Evolutionary conservation across 2,888 invertebrate species (phyloP).

Genomic region (Drosophila setosimentum): DNA sequence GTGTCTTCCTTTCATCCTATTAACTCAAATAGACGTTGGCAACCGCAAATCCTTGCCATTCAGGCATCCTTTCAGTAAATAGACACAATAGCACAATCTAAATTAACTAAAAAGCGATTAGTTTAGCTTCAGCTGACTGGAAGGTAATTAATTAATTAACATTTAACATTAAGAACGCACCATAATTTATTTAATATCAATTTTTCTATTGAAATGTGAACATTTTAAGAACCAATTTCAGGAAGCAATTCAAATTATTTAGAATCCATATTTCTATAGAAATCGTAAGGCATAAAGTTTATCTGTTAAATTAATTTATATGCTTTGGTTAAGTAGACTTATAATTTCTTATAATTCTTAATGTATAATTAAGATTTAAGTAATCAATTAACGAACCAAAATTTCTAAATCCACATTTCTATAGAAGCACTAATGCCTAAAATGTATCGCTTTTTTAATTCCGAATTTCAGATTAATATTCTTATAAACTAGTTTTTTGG

Average conservation of each 20-base stretch:
- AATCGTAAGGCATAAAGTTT: neutral
- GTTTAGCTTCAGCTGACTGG: neutral
- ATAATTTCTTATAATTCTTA: neutral
- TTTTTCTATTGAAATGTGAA: too few species aligned
- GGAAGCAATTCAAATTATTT: too few species aligned
- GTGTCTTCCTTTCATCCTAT: slow-evolving; percentile 15
- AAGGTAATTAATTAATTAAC: slow-evolving; percentile 1
- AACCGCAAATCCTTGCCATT: slow-evolving; percentile 2
- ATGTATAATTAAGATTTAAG: neutral
- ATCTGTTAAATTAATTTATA: too few species aligned
- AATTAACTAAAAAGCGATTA: neutral
- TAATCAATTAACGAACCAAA: neutral
- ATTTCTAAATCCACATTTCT: neutral
- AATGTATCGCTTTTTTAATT: neutral
- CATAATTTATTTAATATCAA: neutral
- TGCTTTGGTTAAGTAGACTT: too few species aligned
- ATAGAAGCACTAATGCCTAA: neutral
- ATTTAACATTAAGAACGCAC: neutral
- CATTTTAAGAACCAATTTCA: neutral
- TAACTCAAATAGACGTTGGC: slow-evolving; percentile 6
- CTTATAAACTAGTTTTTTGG: neutral
- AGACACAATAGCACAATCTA: neutral
- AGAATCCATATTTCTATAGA: neutral
- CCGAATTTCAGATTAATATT: neutral
- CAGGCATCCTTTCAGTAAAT: neutral